phyloP scores from a whole-genome alignment of 2,888 invertebrate species.

The Platynereis dumerilii region DNA sequence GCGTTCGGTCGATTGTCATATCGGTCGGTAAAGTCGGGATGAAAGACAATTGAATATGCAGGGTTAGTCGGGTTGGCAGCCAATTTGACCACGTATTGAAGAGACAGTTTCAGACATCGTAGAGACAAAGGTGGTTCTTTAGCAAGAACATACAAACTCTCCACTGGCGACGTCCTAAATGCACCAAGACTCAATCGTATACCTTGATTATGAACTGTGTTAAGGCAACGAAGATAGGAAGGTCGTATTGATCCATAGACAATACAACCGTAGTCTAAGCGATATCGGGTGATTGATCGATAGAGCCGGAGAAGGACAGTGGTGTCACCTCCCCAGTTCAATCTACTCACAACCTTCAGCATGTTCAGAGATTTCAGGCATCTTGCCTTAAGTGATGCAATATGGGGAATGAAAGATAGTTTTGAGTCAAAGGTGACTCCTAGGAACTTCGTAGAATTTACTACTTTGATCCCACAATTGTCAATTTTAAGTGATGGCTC shows the following conservation, averaged over 20 bases:
- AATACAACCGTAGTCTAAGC: slow-evolving; percentile 33
- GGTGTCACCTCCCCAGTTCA: slow-evolving; percentile 28
- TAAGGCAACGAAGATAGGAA: slow-evolving; percentile 28
- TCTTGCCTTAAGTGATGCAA: slow-evolving; percentile 24
- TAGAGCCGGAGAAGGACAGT: slow-evolving; percentile 23
- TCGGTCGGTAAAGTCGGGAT: too few relatives aligned
- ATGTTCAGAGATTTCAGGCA: slow-evolving; percentile 33
- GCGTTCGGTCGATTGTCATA: too few relatives aligned
- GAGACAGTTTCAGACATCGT: neutral
- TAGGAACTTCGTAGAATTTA: slow-evolving; percentile 26
- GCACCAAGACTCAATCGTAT: slow-evolving; percentile 28
- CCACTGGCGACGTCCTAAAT: slow-evolving; percentile 28
- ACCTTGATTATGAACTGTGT: slow-evolving; percentile 35
- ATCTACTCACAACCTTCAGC: slow-evolving; percentile 25
- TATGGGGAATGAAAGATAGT: slow-evolving; percentile 30
- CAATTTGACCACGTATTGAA: too few relatives aligned
- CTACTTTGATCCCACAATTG: slow-evolving; percentile 22
- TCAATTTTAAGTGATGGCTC: slow-evolving; percentile 19
- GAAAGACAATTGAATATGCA: too few relatives aligned
- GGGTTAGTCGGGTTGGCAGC: too few relatives aligned
- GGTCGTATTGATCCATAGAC: slow-evolving; percentile 32
- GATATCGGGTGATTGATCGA: slow-evolving; percentile 27
- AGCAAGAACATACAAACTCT: slow-evolving; percentile 26
- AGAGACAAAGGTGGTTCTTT: neutral
- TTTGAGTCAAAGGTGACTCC: slow-evolving; percentile 34